Conservation (phyloP, 2,888 invertebrate species). For the Clepsis dumicolana region DNA sequence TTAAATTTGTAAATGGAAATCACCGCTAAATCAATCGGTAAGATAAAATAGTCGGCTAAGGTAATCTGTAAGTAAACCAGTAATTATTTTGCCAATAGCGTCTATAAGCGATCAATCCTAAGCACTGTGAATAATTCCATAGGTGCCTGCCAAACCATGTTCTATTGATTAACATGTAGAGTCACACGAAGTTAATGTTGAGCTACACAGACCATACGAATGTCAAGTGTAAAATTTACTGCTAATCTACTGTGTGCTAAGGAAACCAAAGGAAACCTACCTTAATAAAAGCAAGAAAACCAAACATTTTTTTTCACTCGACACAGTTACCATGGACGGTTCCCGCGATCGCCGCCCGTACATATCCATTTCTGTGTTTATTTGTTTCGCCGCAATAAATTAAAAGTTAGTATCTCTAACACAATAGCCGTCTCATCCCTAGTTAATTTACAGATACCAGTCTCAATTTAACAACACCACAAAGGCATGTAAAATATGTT, state of each 20-base stretch:
- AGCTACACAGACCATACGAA: too few relatives aligned
- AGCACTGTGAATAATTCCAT: too few relatives aligned
- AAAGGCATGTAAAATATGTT: constrained; percentile 78
- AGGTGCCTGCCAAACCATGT: too few relatives aligned
- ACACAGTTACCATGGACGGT: constrained; percentile 12
- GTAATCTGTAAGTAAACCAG: too few relatives aligned
- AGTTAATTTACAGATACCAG: constrained; percentile 69
- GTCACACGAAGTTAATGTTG: too few relatives aligned
- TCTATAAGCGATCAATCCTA: too few relatives aligned
- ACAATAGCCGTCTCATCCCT: constrained; percentile 56
- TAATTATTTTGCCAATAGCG: too few relatives aligned
- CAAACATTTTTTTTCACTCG: constrained; percentile 5
- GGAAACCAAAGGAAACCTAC: not conserved
- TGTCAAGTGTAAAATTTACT: too few relatives aligned
- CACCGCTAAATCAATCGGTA: not conserved
- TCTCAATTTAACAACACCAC: constrained; percentile 69
- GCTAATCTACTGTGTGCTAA: too few relatives aligned
- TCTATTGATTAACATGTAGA: too few relatives aligned
- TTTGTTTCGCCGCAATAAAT: constrained; percentile 41
- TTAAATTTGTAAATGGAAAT: not conserved
- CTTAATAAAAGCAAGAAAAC: constrained; percentile 1
- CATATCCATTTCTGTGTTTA: constrained; percentile 28
- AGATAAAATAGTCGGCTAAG: not conserved
- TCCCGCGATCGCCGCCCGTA: constrained; percentile 20
- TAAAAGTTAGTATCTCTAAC: constrained; percentile 40